These are phyloP conservation scores for Lepisosteus oculatus DNA, from an alignment of 2,113 vertebrate species.

Conservation along the genomic window DNA sequence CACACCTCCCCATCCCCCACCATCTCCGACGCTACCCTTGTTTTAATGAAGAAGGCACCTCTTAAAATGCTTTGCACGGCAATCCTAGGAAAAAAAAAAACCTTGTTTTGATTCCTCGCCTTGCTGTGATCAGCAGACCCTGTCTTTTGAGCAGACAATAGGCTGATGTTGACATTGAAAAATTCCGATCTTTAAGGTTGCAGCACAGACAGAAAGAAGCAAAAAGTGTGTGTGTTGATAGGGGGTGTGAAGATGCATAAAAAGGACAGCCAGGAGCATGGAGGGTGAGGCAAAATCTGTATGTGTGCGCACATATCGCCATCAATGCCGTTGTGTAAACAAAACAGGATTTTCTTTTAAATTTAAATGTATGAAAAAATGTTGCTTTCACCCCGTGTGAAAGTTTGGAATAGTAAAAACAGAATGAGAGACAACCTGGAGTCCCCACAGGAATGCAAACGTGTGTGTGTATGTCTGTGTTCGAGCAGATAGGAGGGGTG, in stretches of 20 bases:
- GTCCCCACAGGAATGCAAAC: too few species aligned
- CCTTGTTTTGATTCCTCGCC: constrained; percentile 43
- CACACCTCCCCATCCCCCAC: too few species aligned
- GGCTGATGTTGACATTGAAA: constrained; percentile 67
- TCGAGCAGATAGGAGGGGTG: neutral
- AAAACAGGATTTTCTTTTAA: too few species aligned
- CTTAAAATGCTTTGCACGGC: constrained; percentile 40
- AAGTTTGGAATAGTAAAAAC: neutral
- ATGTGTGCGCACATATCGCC: constrained; percentile 14
- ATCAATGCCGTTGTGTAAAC: neutral
- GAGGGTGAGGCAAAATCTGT: neutral
- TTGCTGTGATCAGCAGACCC: constrained; percentile 69
- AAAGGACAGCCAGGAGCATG: neutral
- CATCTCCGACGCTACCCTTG: too few species aligned
- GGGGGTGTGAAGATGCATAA: constrained; percentile 9
- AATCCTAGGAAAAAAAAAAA: constrained; percentile 47
- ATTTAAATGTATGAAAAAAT: too few species aligned
- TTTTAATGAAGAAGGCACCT: constrained; percentile 31
- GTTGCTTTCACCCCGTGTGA: too few species aligned
- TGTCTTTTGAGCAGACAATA: constrained; percentile 53
- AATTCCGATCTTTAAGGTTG: constrained; percentile 53
- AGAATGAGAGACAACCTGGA: neutral
- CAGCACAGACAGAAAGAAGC: constrained; percentile 28
- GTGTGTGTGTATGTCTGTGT: too few species aligned
- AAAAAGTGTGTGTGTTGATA: constrained; percentile 15